A percentile compares a stretch with the other conserved stretches of the same genome.
Evolutionary conservation across 2,113 vertebrate genomes (phyloP).

Genomic region (Struthidea cinerea): DNA sequence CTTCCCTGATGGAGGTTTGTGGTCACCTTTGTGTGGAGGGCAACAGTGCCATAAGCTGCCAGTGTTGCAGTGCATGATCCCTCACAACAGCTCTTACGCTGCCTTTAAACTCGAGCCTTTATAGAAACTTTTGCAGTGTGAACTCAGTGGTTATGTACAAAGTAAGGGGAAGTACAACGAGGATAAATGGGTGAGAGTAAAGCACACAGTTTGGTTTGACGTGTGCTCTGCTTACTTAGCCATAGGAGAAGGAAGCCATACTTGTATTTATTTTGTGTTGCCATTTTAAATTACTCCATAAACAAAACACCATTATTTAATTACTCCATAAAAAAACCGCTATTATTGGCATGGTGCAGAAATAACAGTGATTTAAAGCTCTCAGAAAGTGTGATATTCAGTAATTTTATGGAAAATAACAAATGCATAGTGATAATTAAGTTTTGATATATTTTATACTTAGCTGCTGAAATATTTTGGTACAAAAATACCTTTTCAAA

Average conservation of each 20-base stretch:
- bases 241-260: background rate
- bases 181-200: background rate
- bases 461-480: background rate
- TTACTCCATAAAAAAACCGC: background rate
- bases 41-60: background rate
- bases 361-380: background rate
- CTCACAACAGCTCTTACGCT: background rate
- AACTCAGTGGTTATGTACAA: background rate
- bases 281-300: background rate
- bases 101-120: accelerated
- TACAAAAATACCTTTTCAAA: background rate
- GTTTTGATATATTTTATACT: background rate
- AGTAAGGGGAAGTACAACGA: background rate
- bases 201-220: background rate
- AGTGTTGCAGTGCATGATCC: accelerated
- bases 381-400: background rate
- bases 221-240: background rate
- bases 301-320: background rate
- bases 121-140: background rate
- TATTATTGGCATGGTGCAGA: background rate
- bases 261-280: background rate
- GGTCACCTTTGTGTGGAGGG: background rate
- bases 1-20: background rate
- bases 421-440: background rate
- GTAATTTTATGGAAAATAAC: background rate